Percentiles rank a stretch among this genome's conserved stretches.
Evolutionary conservation across 2,888 invertebrate species (phyloP).

Genomic region (Bellardia pandia): DNA sequence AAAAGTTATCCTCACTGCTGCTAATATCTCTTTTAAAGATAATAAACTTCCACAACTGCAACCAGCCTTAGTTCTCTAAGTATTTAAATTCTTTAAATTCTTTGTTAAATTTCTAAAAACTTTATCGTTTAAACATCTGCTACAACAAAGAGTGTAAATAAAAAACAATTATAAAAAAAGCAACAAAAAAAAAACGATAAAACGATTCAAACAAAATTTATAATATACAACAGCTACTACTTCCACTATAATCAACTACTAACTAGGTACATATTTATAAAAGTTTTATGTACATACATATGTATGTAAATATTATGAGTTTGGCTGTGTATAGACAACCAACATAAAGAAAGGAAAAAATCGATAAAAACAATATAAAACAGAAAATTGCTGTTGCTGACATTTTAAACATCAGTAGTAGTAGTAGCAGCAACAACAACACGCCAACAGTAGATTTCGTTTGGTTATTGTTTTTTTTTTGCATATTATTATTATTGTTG

Average conservation of each 20-base stretch:
- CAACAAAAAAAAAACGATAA: not conserved
- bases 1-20: too few species aligned
- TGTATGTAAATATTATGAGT: constrained; percentile 14
- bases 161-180: constrained; percentile 18
- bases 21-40: too few species aligned
- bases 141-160: not conserved
- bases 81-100: too few species aligned
- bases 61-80: too few species aligned
- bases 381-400: constrained; percentile 66
- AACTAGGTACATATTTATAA: constrained; percentile 27
- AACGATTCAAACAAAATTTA: constrained; percentile 3
- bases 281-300: constrained; percentile 3
- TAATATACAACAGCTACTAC: constrained; percentile 23
- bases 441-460: not conserved
- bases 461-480: not conserved
- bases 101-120: not conserved
- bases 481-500: not conserved
- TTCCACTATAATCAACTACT: constrained; percentile 39
- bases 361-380: constrained; percentile 64
- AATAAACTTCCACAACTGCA: too few species aligned
- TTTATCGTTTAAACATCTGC: constrained; percentile 1
- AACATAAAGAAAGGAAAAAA: constrained; percentile 38
- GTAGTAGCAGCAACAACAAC: constrained; percentile 27
- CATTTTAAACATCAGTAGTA: constrained; percentile 53
- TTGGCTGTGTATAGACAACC: not conserved